Percentiles rank a stretch among this genome's conserved stretches.
phyloP scores from a whole-genome alignment of 2,113 vertebrate genomes.

The Serinus canaria region DNA sequence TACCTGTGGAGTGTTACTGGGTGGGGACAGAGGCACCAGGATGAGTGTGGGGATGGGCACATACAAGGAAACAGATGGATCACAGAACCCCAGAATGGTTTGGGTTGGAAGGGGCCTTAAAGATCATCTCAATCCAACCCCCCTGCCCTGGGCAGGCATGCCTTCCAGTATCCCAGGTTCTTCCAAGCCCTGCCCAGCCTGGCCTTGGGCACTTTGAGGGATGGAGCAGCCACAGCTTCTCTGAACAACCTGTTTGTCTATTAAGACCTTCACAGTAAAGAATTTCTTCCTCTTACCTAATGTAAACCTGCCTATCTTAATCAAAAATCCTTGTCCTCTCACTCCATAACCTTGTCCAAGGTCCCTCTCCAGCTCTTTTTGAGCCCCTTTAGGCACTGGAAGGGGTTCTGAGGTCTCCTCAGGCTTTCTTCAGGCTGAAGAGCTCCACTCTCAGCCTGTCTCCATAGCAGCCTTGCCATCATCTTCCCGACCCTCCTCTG shows the following conservation, averaged over 20 bases:
- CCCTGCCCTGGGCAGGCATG: not conserved
- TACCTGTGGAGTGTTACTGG: not conserved
- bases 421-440: not conserved
- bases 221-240: not conserved
- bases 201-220: not conserved
- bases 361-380: not conserved
- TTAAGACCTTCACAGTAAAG: not conserved
- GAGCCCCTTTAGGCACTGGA: not conserved
- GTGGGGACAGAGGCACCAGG: not conserved
- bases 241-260: too few relatives aligned
- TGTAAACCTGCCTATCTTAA: not conserved
- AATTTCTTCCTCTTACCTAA: not conserved
- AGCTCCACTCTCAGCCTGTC: not conserved
- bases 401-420: not conserved
- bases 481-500: not conserved
- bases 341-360: not conserved
- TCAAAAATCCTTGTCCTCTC: not conserved
- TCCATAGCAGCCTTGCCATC: not conserved
- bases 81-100: not conserved
- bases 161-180: not conserved
- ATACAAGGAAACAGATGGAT: fast-evolving
- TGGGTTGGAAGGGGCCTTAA: not conserved
- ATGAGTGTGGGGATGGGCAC: not conserved
- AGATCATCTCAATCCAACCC: not conserved
- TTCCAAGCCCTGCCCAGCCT: not conserved